Evolutionary conservation across 2,888 invertebrate species (phyloP).

Genomic region (Callosobruchus maculatus): DNA sequence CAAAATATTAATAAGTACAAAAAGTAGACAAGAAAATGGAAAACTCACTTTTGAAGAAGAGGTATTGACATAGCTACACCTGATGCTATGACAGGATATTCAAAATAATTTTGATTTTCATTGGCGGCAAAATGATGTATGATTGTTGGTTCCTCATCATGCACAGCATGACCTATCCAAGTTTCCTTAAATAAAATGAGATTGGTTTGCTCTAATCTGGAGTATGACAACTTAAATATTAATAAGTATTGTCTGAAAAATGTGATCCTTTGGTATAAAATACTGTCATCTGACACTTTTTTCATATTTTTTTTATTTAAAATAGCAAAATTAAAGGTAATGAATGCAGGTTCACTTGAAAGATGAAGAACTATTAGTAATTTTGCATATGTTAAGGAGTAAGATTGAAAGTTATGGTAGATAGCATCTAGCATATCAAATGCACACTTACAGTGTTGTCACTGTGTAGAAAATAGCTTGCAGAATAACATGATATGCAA

Average conservation of each 20-base stretch:
- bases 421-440: too few species aligned
- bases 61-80: slow-evolving; percentile 71
- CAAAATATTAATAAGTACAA: slow-evolving; percentile 20
- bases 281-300: too few species aligned
- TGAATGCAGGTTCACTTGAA: too few species aligned
- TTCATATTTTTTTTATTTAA: too few species aligned
- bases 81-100: slow-evolving; percentile 77
- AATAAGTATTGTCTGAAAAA: background rate
- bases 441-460: too few species aligned
- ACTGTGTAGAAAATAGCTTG: too few species aligned
- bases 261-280: too few species aligned
- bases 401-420: too few species aligned
- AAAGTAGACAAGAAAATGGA: slow-evolving; percentile 1
- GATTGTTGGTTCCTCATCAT: slow-evolving; percentile 79
- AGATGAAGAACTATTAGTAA: too few species aligned
- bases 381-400: too few species aligned
- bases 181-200: slow-evolving; percentile 52
- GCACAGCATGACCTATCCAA: slow-evolving; percentile 74
- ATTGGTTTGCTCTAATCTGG: background rate
- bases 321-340: too few species aligned
- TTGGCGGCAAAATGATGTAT: slow-evolving; percentile 86
- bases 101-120: slow-evolving; percentile 68
- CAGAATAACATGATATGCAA: too few species aligned
- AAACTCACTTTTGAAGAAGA: slow-evolving; percentile 63
- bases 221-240: background rate